Percentiles rank a stretch among this genome's conserved stretches.
These are phyloP conservation scores for Halocynthia roretzi DNA, from an alignment of 23 tunicate species.

Conservation along the genomic window DNA sequence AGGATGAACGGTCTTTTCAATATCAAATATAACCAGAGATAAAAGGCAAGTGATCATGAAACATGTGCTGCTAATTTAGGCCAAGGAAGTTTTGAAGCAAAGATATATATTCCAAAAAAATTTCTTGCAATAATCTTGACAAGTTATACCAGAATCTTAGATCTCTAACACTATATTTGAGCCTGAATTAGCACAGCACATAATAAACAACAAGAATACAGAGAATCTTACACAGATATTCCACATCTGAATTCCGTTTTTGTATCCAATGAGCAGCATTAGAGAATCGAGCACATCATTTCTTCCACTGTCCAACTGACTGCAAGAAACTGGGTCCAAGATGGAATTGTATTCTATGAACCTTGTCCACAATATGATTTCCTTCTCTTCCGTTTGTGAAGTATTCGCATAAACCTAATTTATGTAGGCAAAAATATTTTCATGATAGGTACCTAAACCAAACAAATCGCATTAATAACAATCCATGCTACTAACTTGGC, in stretches of 20 bases:
- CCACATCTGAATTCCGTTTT: constrained; percentile 88
- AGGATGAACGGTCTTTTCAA: too few relatives aligned
- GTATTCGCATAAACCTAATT: constrained; percentile 40
- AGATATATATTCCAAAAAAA: too few relatives aligned
- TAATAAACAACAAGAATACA: background rate
- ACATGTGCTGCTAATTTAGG: too few relatives aligned
- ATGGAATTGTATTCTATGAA: constrained; percentile 39
- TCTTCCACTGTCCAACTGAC: constrained; percentile 8
- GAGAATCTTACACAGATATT: constrained; percentile 26
- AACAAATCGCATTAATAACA: background rate
- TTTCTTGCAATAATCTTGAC: too few relatives aligned
- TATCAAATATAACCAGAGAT: too few relatives aligned
- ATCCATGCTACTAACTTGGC: constrained; percentile 34
- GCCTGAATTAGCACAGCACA: background rate
- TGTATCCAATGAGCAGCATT: constrained; percentile 59
- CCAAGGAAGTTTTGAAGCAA: too few relatives aligned
- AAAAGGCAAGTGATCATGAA: too few relatives aligned
- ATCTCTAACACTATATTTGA: background rate
- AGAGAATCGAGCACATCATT: constrained; percentile 19
- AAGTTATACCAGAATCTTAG: too few relatives aligned
- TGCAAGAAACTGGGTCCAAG: constrained; percentile 10
- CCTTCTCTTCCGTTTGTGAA: constrained; percentile 56
- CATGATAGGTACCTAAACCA: background rate
- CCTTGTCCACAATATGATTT: constrained; percentile 55
- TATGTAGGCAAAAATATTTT: background rate